Evolutionary conservation across 2,797 vertebrate species (phyloP).

Genomic region (Gouania willdenowi): DNA sequence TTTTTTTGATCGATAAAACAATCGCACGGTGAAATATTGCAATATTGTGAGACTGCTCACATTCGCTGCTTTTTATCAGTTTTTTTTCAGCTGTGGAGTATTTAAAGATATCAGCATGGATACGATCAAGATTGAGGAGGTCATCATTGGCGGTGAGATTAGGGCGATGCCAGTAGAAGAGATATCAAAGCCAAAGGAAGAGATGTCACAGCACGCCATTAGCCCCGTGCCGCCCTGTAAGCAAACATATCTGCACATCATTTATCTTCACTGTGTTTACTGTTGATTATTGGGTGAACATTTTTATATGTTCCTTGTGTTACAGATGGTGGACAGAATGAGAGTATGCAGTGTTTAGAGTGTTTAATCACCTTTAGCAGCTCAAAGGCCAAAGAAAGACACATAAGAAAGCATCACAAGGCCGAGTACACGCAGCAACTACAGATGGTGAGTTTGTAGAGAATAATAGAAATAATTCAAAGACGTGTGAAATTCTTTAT

Average conservation of each 20-base stretch:
- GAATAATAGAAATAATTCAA: no score
- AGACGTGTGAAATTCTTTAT: no score
- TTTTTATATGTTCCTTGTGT: neutral
- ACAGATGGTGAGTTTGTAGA: constrained; percentile 46
- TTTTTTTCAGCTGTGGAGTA: neutral
- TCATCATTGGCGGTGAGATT: constrained; percentile 48
- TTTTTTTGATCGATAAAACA: no score
- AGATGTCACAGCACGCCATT: constrained; percentile 37
- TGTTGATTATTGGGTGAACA: no score
- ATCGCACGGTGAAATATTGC: no score
- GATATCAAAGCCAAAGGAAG: no score
- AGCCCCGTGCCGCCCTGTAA: constrained; percentile 46
- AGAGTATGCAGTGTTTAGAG: constrained; percentile 77
- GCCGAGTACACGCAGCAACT: constrained; percentile 74
- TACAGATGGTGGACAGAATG: constrained; percentile 73
- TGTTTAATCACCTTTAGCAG: constrained; percentile 83
- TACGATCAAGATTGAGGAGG: constrained; percentile 57
- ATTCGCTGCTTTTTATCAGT: neutral
- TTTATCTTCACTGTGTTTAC: neutral
- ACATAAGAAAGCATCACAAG: constrained; percentile 80
- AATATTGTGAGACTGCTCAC: no score
- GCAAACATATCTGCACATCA: neutral
- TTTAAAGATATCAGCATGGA: constrained; percentile 39
- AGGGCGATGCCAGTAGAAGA: constrained; percentile 27
- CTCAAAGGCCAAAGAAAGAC: constrained; percentile 77